A percentile compares a stretch with the other conserved stretches of the same genome.
Conservation (phyloP, 2,113 vertebrate species). For the Phainopepla nitens region DNA sequence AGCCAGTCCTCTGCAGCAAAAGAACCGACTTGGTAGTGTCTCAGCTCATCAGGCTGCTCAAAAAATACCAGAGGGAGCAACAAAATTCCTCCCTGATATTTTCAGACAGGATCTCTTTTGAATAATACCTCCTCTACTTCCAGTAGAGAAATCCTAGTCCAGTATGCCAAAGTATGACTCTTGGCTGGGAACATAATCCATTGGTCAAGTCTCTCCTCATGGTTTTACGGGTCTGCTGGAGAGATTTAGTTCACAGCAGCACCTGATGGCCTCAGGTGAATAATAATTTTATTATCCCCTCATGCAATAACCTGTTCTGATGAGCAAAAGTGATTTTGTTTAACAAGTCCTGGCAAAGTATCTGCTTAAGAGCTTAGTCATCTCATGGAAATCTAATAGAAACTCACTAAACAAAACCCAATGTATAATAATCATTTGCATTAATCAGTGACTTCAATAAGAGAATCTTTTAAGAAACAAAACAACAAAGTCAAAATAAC, state of each 20-base stretch:
- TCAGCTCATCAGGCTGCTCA: not conserved
- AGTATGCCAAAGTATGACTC: not conserved
- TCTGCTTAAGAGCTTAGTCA: not conserved
- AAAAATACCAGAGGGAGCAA: not conserved
- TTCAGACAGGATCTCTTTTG: not conserved
- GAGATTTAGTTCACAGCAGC: not conserved
- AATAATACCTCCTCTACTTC: not conserved
- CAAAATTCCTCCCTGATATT: not conserved
- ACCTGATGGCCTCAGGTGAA: not conserved
- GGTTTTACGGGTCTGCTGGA: not conserved
- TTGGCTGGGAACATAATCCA: not conserved
- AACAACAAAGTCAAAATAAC: not conserved
- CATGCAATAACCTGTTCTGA: not conserved
- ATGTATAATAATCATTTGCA: not conserved
- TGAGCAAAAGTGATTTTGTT: not conserved
- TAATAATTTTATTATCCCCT: not conserved
- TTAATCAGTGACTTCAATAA: not conserved
- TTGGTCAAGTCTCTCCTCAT: not conserved
- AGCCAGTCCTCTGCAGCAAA: not conserved
- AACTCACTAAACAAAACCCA: not conserved
- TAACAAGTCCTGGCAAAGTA: not conserved
- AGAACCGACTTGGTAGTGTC: not conserved
- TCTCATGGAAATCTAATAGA: not conserved
- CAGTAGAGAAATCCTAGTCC: not conserved
- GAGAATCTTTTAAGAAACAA: not conserved